Conservation (phyloP, 2,888 invertebrate genomes). For the Tupiocoris notatus region DNA sequence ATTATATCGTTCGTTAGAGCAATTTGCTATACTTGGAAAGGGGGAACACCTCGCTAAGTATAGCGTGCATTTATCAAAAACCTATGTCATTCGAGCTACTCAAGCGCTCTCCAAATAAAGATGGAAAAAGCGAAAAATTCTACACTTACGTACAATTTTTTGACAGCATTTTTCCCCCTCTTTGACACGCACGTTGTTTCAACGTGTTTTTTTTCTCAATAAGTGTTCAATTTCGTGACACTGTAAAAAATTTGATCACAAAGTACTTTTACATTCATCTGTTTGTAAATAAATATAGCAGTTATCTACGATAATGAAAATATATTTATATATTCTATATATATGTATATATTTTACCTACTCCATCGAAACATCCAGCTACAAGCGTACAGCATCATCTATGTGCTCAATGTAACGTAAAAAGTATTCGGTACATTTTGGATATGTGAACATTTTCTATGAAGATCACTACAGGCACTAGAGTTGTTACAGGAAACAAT, state of each 20-base stretch:
- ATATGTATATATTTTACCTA: conserved; percentile 17
- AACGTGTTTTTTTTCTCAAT: conserved; percentile 19
- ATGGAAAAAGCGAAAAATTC: neutral
- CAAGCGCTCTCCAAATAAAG: neutral
- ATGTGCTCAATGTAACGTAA: conserved; percentile 38
- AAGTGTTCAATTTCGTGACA: conserved; percentile 12
- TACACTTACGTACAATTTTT: conserved; percentile 3
- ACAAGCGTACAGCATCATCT: conserved; percentile 45
- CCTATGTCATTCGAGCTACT: neutral
- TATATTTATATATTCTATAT: conserved; percentile 42
- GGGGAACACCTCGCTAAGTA: neutral
- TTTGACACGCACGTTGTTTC: neutral
- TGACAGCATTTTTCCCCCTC: neutral
- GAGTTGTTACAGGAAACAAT: conserved; percentile 43
- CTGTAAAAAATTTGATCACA: conserved; percentile 44
- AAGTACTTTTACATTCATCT: conserved; percentile 30
- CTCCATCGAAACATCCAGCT: conserved; percentile 39
- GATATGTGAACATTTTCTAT: conserved; percentile 28
- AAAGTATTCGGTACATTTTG: conserved; percentile 19
- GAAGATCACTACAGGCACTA: conserved; percentile 46
- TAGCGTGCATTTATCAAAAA: neutral
- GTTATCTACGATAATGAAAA: conserved; percentile 46
- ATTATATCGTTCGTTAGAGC: no score
- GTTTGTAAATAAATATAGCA: conserved; percentile 35
- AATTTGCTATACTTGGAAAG: neutral